phyloP scores from a whole-genome alignment of 2,888 invertebrate genomes.

The Metacarcinus magister region DNA sequence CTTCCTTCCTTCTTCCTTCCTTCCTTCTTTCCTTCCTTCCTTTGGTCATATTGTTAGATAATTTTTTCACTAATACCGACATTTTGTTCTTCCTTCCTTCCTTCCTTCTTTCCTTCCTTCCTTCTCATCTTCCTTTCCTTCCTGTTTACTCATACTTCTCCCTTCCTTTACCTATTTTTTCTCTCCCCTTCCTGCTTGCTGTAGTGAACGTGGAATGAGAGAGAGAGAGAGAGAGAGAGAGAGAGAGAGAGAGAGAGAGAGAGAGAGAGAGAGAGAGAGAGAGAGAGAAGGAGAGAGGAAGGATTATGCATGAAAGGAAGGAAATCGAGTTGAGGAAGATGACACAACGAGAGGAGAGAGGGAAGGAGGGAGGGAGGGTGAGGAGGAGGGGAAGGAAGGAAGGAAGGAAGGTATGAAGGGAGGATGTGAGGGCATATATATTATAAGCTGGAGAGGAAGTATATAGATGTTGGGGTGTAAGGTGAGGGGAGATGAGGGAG shows the following conservation, averaged over 20 bases:
- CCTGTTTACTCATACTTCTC: neutral
- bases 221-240: slow-evolving; percentile 17
- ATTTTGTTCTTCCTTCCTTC: neutral
- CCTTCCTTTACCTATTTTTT: neutral
- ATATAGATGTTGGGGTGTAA: neutral
- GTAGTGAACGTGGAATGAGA: neutral
- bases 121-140: neutral
- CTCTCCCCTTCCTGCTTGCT: neutral
- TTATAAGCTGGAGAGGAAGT: neutral
- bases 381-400: neutral
- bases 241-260: slow-evolving; percentile 34
- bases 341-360: neutral
- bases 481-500: neutral
- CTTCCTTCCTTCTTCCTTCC: too few species aligned
- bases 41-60: neutral
- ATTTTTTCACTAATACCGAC: neutral
- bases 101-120: neutral
- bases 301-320: neutral
- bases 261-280: slow-evolving; percentile 21
- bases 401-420: neutral
- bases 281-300: neutral
- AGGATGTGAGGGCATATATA: too few species aligned
- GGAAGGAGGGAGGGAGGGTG: neutral
- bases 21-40: too few species aligned
- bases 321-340: neutral